These are phyloP conservation scores for Semotilus atromaculatus DNA, from an alignment of 2,797 vertebrate genomes.

Conservation along the genomic window DNA sequence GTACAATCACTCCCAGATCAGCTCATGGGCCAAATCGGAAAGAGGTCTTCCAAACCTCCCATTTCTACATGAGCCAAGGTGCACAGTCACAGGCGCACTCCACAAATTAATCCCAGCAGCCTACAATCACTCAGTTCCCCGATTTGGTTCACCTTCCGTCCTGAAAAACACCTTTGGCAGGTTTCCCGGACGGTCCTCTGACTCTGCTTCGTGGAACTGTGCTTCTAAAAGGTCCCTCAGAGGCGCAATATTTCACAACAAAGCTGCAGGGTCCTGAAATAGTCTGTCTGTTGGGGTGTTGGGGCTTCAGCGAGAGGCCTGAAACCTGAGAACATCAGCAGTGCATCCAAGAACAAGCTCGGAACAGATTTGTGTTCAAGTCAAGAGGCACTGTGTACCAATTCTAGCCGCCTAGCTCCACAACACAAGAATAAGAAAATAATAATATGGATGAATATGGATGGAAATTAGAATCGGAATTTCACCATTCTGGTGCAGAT, in stretches of 20 bases:
- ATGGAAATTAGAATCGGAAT: not conserved
- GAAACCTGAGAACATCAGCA: constrained; percentile 42
- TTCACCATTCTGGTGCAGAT: not conserved
- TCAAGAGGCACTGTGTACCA: not conserved
- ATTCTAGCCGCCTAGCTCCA: not conserved
- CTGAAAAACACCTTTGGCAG: constrained; percentile 31
- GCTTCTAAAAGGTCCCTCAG: not conserved
- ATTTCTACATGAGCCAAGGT: not conserved
- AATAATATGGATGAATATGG: no score
- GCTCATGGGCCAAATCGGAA: constrained; percentile 23
- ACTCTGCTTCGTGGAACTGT: constrained; percentile 35
- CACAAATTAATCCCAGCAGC: not conserved
- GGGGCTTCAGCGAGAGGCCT: not conserved
- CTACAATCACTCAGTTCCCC: not conserved
- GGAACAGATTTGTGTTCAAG: not conserved
- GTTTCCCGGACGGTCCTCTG: constrained; percentile 26
- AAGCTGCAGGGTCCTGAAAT: constrained; percentile 46
- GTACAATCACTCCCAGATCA: not conserved
- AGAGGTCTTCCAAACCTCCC: not conserved
- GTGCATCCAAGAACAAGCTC: not conserved
- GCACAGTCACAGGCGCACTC: not conserved
- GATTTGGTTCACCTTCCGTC: not conserved
- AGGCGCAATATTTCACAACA: constrained; percentile 45
- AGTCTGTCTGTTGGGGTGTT: constrained; percentile 15
- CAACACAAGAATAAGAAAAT: not conserved